Evolutionary conservation across 2,113 vertebrate species (phyloP).

Genomic region (Peucedramus taeniatus): DNA sequence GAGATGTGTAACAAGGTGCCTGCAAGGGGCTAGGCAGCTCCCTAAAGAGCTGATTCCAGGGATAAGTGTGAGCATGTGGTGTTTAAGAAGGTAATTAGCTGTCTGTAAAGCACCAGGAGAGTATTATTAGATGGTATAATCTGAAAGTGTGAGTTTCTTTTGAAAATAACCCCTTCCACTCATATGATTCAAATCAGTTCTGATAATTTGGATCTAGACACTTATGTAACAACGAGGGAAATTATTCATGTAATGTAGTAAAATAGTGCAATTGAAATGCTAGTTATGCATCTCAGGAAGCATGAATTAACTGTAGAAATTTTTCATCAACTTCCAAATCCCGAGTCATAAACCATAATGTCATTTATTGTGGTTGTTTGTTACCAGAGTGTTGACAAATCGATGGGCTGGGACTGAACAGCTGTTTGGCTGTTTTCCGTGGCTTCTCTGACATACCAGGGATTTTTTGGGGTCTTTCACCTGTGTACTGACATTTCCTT

Average conservation of each 20-base stretch:
- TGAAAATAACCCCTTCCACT: background rate
- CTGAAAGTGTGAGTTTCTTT: background rate
- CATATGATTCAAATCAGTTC: background rate
- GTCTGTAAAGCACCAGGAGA: background rate
- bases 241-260: background rate
- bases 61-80: background rate
- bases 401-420: background rate
- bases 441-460: background rate
- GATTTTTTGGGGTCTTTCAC: background rate
- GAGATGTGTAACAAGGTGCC: background rate
- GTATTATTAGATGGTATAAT: background rate
- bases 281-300: slow-evolving; percentile 53
- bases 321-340: slow-evolving; percentile 41
- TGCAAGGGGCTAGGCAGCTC: background rate
- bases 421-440: background rate
- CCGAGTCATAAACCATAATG: slow-evolving; percentile 29
- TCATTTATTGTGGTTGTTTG: slow-evolving; percentile 41
- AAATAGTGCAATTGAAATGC: background rate
- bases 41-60: background rate
- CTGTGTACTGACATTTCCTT: background rate
- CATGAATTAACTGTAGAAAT: slow-evolving; percentile 69
- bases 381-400: slow-evolving; percentile 7
- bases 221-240: slow-evolving; percentile 10
- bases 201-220: slow-evolving; percentile 3
- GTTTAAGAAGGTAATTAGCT: background rate